Conservation (phyloP, 2,113 vertebrate genomes). For the Hystrix cristata region DNA sequence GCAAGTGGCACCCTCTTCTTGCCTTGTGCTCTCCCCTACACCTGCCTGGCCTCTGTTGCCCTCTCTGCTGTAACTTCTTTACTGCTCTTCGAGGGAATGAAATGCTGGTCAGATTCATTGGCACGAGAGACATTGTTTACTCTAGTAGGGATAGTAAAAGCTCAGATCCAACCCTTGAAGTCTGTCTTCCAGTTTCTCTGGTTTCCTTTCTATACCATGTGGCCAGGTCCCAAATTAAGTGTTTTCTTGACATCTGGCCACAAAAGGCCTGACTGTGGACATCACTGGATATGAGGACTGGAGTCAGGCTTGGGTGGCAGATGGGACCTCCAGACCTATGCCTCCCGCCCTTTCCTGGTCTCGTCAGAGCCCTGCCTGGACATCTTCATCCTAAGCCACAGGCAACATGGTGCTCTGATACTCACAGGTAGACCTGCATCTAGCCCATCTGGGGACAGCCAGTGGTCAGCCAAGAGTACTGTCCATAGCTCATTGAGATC, state of each 20-base stretch:
- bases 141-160: background rate
- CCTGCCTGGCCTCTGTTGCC: background rate
- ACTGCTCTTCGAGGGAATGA: background rate
- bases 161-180: background rate
- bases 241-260: background rate
- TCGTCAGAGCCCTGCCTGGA: background rate
- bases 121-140: background rate
- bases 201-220: background rate
- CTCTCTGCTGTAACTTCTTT: background rate
- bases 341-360: too few species aligned
- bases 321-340: background rate
- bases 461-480: background rate
- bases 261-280: background rate
- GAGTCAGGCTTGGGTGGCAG: background rate
- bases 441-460: background rate
- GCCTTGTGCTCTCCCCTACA: rapidly evolving
- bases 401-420: background rate
- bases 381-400: background rate
- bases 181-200: background rate
- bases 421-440: too few species aligned
- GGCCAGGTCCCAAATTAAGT: background rate
- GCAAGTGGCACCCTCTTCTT: rapidly evolving
- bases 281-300: rapidly evolving
- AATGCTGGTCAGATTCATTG: background rate
- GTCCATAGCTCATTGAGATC: background rate